A percentile compares a stretch with the other conserved stretches of the same genome.
phyloP scores from a whole-genome alignment of 2,113 vertebrate species.

The Callionymus lyra region DNA sequence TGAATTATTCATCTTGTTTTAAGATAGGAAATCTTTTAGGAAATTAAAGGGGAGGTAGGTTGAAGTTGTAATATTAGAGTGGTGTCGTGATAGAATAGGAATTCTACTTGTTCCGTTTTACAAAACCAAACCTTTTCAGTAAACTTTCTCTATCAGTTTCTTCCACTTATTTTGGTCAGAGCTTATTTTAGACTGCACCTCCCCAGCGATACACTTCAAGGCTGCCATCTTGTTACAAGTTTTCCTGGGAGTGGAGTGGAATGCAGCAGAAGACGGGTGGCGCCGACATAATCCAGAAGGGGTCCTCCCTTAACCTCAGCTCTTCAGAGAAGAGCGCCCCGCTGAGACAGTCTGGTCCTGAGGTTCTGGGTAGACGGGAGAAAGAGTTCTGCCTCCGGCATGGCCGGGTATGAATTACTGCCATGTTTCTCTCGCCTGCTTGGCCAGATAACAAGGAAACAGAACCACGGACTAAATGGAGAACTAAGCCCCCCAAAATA shows the following conservation, averaged over 20 bases:
- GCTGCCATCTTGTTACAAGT: constrained; percentile 17
- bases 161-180: neutral
- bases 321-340: constrained; percentile 32
- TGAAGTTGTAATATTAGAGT: too few relatives aligned
- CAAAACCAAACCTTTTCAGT: too few relatives aligned
- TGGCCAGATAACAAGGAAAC: constrained; percentile 58
- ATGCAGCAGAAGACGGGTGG: constrained; percentile 23
- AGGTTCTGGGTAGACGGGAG: constrained; percentile 43
- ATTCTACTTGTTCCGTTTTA: too few relatives aligned
- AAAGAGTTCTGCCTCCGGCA: constrained; percentile 42
- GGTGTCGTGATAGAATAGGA: too few relatives aligned
- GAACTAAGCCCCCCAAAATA: constrained; percentile 32
- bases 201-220: constrained; percentile 8
- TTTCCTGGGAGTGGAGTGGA: constrained; percentile 20
- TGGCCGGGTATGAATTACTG: constrained; percentile 52
- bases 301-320: constrained; percentile 37
- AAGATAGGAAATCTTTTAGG: too few relatives aligned
- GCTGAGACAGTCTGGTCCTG: constrained; percentile 50
- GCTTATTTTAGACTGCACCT: constrained; percentile 16
- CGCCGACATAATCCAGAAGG: constrained; percentile 37
- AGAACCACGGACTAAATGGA: constrained; percentile 42
- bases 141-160: too few relatives aligned
- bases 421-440: constrained; percentile 57
- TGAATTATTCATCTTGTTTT: too few relatives aligned
- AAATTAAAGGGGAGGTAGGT: too few relatives aligned